Conservation (phyloP, 2,113 vertebrate genomes). For the Cercocebus atys region DNA sequence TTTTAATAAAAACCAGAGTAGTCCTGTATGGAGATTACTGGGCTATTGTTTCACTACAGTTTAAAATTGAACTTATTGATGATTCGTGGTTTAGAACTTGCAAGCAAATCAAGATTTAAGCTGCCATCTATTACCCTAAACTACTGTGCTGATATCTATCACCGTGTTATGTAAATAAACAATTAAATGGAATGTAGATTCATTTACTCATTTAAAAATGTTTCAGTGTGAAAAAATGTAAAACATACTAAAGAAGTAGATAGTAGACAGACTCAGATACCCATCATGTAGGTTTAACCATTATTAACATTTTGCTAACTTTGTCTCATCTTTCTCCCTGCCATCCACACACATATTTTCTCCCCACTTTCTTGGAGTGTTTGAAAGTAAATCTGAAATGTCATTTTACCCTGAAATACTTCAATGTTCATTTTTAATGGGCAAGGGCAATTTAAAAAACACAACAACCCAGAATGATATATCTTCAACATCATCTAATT, state of each 20-base stretch:
- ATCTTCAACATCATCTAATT: not conserved
- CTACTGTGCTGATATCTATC: not conserved
- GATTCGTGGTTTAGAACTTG: not conserved
- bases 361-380: not conserved
- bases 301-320: not conserved
- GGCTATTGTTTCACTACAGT: not conserved
- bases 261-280: not conserved
- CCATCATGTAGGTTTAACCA: not conserved
- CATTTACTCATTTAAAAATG: not conserved
- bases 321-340: not conserved
- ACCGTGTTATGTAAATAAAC: not conserved
- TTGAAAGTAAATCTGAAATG: conserved; percentile 34
- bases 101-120: not conserved
- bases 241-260: not conserved
- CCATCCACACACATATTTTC: not conserved
- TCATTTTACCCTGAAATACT: not conserved
- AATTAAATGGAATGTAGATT: not conserved
- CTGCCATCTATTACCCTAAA: not conserved
- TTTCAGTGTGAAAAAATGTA: not conserved
- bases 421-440: not conserved
- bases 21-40: not conserved
- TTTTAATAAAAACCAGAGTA: not conserved
- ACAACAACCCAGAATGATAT: not conserved
- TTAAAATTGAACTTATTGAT: not conserved
- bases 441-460: not conserved